A percentile compares a stretch with the other conserved stretches of the same genome.
phyloP scores from a whole-genome alignment of 2,888 invertebrate species.

The Bugulina stolonifera region DNA sequence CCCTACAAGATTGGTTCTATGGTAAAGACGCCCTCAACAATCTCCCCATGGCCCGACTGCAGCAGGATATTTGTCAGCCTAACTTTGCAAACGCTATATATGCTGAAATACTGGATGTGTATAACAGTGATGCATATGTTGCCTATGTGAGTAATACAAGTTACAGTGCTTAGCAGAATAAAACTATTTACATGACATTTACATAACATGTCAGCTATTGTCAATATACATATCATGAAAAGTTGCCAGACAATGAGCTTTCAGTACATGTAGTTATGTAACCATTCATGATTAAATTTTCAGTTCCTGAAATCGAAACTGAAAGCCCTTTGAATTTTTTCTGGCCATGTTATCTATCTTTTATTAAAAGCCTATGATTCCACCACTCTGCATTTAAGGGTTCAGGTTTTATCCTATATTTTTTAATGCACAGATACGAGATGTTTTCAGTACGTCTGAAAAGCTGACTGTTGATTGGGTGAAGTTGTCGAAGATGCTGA shows the following conservation, averaged over 20 bases:
- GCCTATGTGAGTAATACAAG: not conserved
- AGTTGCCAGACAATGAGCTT: too few relatives aligned
- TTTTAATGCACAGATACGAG: not conserved
- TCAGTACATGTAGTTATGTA: too few relatives aligned
- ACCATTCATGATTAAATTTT: too few relatives aligned
- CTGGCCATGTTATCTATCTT: too few relatives aligned
- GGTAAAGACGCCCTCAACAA: not conserved
- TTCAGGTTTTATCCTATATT: too few relatives aligned
- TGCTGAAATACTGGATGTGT: slow-evolving; percentile 13
- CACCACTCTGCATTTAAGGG: not conserved
- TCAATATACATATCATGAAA: too few relatives aligned
- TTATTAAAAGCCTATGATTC: not conserved
- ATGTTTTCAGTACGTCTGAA: not conserved
- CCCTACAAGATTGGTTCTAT: slow-evolving; percentile 22
- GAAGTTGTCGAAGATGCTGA: not conserved
- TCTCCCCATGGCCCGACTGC: not conserved
- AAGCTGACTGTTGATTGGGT: slow-evolving; percentile 8
- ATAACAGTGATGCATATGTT: not conserved
- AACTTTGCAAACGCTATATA: not conserved
- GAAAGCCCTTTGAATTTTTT: too few relatives aligned
- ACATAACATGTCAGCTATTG: too few relatives aligned
- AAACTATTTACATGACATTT: too few relatives aligned
- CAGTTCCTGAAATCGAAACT: too few relatives aligned
- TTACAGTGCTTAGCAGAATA: too few relatives aligned
- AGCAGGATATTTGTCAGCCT: not conserved